These are phyloP conservation scores for Zoanthus sociatus DNA, from an alignment of 92 coral and sea anemone genomes.

Conservation along the genomic window DNA sequence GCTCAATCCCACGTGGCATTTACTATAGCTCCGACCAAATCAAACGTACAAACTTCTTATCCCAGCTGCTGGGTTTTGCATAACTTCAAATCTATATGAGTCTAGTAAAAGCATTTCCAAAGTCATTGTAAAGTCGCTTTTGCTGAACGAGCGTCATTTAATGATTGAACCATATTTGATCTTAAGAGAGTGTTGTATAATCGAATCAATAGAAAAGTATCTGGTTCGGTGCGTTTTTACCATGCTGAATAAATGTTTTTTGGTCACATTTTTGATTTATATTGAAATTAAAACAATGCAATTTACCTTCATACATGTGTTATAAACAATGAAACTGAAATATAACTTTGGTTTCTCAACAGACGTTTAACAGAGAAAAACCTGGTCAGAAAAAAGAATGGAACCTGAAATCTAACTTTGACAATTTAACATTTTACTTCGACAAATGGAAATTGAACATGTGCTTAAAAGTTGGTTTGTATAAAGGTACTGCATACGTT, in stretches of 20 bases:
- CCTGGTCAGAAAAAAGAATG: neutral
- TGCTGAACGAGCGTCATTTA: neutral
- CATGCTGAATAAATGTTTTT: no score
- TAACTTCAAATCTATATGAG: neutral
- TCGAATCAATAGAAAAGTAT: no score
- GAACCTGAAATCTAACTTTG: no score
- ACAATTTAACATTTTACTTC: neutral
- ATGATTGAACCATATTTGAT: no score
- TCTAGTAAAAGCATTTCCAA: neutral
- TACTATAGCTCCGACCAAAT: neutral
- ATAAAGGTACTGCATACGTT: neutral
- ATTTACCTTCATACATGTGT: neutral
- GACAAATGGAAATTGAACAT: neutral
- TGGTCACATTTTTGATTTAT: no score
- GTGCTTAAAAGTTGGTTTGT: constrained; percentile 12
- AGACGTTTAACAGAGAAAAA: neutral
- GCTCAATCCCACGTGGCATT: neutral
- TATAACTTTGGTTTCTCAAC: neutral
- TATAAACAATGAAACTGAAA: neutral
- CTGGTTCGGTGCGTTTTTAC: no score
- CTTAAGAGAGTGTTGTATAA: no score
- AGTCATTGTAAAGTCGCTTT: neutral
- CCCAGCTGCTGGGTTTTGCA: neutral
- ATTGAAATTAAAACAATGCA: neutral
- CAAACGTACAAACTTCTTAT: neutral